Evolutionary conservation across 2,797 vertebrate genomes (phyloP).

Genomic region (Gouania willdenowi): DNA sequence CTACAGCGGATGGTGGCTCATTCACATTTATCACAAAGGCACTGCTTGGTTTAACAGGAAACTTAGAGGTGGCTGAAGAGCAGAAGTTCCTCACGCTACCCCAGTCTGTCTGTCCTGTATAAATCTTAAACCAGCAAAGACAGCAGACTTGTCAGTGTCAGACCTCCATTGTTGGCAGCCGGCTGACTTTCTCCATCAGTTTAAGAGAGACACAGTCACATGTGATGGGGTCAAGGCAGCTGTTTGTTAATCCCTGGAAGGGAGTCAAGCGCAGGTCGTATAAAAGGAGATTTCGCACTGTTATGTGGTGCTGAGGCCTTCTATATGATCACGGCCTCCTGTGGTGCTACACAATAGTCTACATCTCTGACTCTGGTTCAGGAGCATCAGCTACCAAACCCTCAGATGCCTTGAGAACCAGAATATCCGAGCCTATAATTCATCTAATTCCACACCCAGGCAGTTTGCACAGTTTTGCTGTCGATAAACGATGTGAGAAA

Average conservation of each 20-base stretch:
- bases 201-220: not conserved
- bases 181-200: conserved; percentile 10
- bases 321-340: conserved; percentile 46
- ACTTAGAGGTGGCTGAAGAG: conserved; percentile 8
- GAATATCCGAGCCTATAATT: conserved; percentile 1
- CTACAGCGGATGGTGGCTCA: conserved; percentile 53
- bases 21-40: conserved; percentile 41
- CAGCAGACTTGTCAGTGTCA: conserved; percentile 56
- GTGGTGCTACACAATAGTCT: conserved; percentile 68
- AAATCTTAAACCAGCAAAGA: conserved; percentile 72
- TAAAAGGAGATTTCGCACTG: conserved; percentile 51
- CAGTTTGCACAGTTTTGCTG: conserved; percentile 1
- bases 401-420: conserved; percentile 39
- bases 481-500: conserved; percentile 25
- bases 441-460: conserved; percentile 2
- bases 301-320: conserved; percentile 73
- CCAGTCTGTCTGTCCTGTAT: conserved; percentile 67
- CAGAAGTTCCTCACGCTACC: conserved; percentile 30
- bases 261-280: conserved; percentile 30
- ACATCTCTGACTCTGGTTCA: conserved; percentile 40
- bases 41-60: conserved; percentile 34
- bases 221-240: conserved; percentile 21
- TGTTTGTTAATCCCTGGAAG: conserved; percentile 21
- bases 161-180: conserved; percentile 30
- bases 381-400: conserved; percentile 47